A percentile compares a stretch with the other conserved stretches of the same genome.
phyloP scores from a whole-genome alignment of 2,888 invertebrate species.

The Cryptosula pallasiana region DNA sequence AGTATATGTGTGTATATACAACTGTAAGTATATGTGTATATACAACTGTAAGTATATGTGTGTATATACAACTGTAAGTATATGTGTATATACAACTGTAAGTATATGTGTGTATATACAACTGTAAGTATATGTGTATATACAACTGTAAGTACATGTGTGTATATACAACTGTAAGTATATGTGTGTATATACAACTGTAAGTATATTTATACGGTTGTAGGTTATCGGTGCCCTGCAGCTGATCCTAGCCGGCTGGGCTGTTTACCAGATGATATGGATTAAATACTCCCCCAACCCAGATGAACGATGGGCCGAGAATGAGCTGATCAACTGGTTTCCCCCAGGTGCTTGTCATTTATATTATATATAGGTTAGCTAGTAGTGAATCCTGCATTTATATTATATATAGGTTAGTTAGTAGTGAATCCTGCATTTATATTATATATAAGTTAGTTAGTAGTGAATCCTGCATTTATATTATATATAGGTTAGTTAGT shows the following conservation, averaged over 20 bases:
- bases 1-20: too few species aligned
- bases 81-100: slow-evolving; percentile 21
- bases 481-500: too few species aligned
- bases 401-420: too few species aligned
- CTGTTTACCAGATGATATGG: slow-evolving; percentile 12
- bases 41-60: slow-evolving; percentile 6
- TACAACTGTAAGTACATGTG: slow-evolving; percentile 11
- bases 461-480: neutral
- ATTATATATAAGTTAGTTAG: neutral
- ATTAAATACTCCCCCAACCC: slow-evolving; percentile 13
- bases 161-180: slow-evolving; percentile 22
- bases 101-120: too few species aligned
- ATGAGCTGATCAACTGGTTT: slow-evolving; percentile 14
- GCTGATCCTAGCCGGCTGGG: slow-evolving; percentile 6
- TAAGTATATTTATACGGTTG: neutral
- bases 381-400: neutral
- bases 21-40: slow-evolving; percentile 12
- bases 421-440: neutral
- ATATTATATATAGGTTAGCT: neutral
- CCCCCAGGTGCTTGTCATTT: slow-evolving; percentile 1
- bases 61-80: too few species aligned
- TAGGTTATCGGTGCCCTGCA: slow-evolving; percentile 18
- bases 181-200: slow-evolving; percentile 9
- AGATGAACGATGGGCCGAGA: slow-evolving; percentile 1
- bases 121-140: slow-evolving; percentile 12